These are phyloP conservation scores for Ophioninae sp. DNA, from an alignment of 2,888 invertebrate genomes.

Conservation along the genomic window DNA sequence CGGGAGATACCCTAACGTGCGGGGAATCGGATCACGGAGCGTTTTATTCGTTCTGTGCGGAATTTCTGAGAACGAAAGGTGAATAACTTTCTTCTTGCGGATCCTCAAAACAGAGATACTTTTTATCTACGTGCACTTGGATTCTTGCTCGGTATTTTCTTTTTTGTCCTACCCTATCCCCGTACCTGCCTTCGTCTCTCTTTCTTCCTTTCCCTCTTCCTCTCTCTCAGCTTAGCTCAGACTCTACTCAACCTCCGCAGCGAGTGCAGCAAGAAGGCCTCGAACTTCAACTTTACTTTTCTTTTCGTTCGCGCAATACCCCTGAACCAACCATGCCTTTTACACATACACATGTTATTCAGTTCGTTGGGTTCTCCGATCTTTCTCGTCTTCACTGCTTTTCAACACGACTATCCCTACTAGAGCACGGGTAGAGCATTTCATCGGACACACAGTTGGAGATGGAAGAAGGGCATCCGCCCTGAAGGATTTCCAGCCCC, in stretches of 20 bases:
- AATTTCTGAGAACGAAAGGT: slow-evolving; percentile 34
- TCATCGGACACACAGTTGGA: slow-evolving; percentile 44
- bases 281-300: slow-evolving; percentile 57
- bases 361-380: slow-evolving; percentile 16
- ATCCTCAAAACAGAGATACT: slow-evolving; percentile 46
- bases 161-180: slow-evolving; percentile 13
- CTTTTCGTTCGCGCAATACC: slow-evolving; percentile 52
- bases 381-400: slow-evolving; percentile 36
- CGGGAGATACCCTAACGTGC: slow-evolving; percentile 27
- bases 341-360: slow-evolving; percentile 19
- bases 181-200: slow-evolving; percentile 9
- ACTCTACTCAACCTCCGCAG: slow-evolving; percentile 62
- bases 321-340: slow-evolving; percentile 27
- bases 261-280: slow-evolving; percentile 52
- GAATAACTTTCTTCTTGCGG: slow-evolving; percentile 27
- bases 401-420: slow-evolving; percentile 39
- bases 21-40: slow-evolving; percentile 58
- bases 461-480: not conserved
- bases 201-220: too few species aligned
- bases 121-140: slow-evolving; percentile 46
- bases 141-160: slow-evolving; percentile 37
- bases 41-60: slow-evolving; percentile 53
- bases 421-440: slow-evolving; percentile 33
- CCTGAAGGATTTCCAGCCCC: slow-evolving; percentile 11
- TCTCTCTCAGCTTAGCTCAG: not conserved